phyloP scores from a whole-genome alignment of 2,888 invertebrate species.

The Zootermopsis nevadensis region DNA sequence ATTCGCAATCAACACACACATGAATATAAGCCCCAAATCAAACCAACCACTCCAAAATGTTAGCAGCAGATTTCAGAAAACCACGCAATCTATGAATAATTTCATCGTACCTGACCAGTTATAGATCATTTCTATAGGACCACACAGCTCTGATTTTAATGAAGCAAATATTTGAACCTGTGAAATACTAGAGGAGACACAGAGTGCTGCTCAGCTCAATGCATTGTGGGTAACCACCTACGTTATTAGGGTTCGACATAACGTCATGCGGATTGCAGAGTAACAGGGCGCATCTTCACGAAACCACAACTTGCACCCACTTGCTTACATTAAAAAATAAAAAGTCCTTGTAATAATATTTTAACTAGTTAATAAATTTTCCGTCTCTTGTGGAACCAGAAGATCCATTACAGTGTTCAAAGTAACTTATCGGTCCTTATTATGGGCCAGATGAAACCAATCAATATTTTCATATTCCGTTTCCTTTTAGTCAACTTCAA shows the following conservation, averaged over 20 bases:
- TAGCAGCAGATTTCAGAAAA: slow-evolving; percentile 33
- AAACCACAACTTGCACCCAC: too few species aligned
- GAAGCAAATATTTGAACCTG: slow-evolving; percentile 40
- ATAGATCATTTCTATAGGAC: slow-evolving; percentile 31
- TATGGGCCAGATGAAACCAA: too few species aligned
- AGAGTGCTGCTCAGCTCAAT: slow-evolving; percentile 34
- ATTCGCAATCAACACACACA: slow-evolving; percentile 36
- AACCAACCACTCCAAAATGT: neutral
- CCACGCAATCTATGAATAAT: slow-evolving; percentile 43
- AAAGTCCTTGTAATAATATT: too few species aligned
- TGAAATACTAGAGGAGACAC: neutral
- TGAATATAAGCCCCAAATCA: neutral
- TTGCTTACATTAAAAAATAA: too few species aligned
- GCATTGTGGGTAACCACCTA: slow-evolving; percentile 40
- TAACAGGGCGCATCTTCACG: neutral
- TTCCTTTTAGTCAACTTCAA: too few species aligned
- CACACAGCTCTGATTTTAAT: slow-evolving; percentile 38
- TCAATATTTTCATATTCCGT: too few species aligned
- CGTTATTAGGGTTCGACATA: slow-evolving; percentile 27
- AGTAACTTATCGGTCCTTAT: too few species aligned
- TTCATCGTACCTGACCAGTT: slow-evolving; percentile 4
- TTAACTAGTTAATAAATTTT: too few species aligned
- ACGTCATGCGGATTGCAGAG: neutral
- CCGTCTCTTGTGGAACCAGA: too few species aligned
- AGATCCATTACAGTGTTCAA: too few species aligned